phyloP scores from a whole-genome alignment of 2,797 vertebrate genomes.

The Rhabdomys pumilio region DNA sequence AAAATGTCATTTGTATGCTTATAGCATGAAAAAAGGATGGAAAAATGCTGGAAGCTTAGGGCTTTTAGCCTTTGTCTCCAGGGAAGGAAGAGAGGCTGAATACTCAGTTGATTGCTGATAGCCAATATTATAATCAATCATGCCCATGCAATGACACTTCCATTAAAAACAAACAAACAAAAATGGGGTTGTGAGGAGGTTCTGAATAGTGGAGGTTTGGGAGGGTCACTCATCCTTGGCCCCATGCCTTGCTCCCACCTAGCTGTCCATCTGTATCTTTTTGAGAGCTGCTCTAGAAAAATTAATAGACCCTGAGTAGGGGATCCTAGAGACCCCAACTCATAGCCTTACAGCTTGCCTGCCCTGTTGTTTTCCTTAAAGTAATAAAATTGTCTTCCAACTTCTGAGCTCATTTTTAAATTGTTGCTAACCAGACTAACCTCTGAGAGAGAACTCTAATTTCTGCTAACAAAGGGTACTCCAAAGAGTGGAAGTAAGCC shows the following conservation, averaged over 20 bases:
- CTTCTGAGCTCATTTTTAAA: background rate
- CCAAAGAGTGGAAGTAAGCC: background rate
- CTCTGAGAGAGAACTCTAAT: background rate
- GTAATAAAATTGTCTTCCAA: background rate
- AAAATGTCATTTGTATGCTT: background rate
- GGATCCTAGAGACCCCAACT: background rate
- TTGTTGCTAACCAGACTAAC: background rate
- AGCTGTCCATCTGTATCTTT: background rate
- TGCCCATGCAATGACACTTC: background rate
- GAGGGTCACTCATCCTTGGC: background rate
- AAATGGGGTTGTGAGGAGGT: background rate
- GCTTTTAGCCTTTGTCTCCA: background rate
- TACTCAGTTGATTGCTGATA: background rate
- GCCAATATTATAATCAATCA: background rate
- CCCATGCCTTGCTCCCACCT: background rate
- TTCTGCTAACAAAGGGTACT: background rate
- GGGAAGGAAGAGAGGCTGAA: background rate
- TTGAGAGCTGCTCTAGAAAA: background rate
- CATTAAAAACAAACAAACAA: background rate
- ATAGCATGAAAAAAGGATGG: background rate
- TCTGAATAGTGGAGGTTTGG: background rate
- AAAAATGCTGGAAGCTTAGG: background rate
- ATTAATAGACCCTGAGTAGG: background rate
- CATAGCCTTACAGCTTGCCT: background rate
- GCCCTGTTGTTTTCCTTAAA: background rate